Percentiles rank a stretch among this genome's conserved stretches.
These are phyloP conservation scores for Perdix hodgsoniae DNA, from an alignment of 2,797 vertebrate genomes.

Conservation along the genomic window DNA sequence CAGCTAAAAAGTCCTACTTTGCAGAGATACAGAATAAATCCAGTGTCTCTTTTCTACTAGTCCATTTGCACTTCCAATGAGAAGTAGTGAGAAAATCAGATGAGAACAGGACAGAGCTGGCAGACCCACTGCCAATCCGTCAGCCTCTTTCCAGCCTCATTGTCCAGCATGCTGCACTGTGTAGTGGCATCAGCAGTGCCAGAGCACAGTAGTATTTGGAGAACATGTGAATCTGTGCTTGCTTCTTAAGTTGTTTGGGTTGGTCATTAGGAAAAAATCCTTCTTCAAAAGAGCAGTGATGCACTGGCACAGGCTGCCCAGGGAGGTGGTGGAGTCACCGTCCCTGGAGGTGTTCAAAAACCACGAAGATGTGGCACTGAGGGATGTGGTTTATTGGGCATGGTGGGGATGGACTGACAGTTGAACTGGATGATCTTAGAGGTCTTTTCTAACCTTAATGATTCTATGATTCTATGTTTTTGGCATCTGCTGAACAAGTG, in stretches of 20 bases:
- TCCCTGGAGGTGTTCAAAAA: too few relatives aligned
- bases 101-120: background rate
- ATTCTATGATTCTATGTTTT: background rate
- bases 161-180: accelerated
- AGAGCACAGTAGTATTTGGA: background rate
- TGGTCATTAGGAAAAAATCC: too few relatives aligned
- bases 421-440: too few relatives aligned
- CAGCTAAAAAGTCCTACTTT: background rate
- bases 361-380: too few relatives aligned
- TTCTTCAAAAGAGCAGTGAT: too few relatives aligned
- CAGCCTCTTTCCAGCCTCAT: background rate
- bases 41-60: background rate
- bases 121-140: background rate
- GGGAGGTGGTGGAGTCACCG: too few relatives aligned
- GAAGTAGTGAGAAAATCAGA: background rate
- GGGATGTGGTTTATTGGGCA: too few relatives aligned
- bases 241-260: too few relatives aligned
- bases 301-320: too few relatives aligned
- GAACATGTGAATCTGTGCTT: background rate
- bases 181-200: background rate
- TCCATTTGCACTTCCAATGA: background rate
- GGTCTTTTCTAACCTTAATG: too few relatives aligned
- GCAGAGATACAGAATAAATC: background rate
- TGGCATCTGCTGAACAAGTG: background rate
- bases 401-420: too few relatives aligned